Evolutionary conservation across 2,888 invertebrate species (phyloP).

Genomic region (Mycalesis mineus): DNA sequence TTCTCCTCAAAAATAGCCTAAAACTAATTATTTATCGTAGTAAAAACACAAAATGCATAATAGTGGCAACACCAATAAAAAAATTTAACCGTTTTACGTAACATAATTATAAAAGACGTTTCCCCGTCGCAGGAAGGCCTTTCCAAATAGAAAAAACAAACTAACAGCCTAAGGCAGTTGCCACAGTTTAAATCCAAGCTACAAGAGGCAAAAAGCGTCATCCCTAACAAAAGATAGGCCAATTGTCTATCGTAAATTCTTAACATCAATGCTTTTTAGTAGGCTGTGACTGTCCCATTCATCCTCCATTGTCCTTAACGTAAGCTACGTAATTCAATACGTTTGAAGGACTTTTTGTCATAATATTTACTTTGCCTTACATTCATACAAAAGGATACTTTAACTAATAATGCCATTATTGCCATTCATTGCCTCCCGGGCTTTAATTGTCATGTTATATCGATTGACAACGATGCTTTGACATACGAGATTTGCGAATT

Average conservation of each 20-base stretch:
- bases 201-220: conserved; percentile 5
- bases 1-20: too few species aligned
- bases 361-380: conserved; percentile 69
- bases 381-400: conserved; percentile 56
- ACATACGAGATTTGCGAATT: conserved; percentile 26
- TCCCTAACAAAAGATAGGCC: conserved; percentile 15
- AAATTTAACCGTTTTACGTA: too few species aligned
- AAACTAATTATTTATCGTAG: too few species aligned
- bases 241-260: conserved; percentile 23
- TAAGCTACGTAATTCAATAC: conserved; percentile 70
- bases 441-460: conserved; percentile 66
- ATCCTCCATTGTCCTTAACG: conserved; percentile 57
- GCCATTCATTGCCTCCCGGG: conserved; percentile 44
- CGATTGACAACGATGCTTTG: conserved; percentile 30
- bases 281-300: conserved; percentile 46
- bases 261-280: conserved; percentile 36
- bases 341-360: conserved; percentile 68
- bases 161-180: conserved; percentile 4
- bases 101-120: too few species aligned
- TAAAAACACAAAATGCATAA: too few species aligned
- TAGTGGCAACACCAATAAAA: too few species aligned
- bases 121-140: not conserved
- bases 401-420: conserved; percentile 64
- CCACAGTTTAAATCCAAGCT: conserved; percentile 1
- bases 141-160: conserved; percentile 1